A percentile compares a stretch with the other conserved stretches of the same genome.
phyloP scores from a whole-genome alignment of 2,888 invertebrate species.

The Heliconius ismenius region DNA sequence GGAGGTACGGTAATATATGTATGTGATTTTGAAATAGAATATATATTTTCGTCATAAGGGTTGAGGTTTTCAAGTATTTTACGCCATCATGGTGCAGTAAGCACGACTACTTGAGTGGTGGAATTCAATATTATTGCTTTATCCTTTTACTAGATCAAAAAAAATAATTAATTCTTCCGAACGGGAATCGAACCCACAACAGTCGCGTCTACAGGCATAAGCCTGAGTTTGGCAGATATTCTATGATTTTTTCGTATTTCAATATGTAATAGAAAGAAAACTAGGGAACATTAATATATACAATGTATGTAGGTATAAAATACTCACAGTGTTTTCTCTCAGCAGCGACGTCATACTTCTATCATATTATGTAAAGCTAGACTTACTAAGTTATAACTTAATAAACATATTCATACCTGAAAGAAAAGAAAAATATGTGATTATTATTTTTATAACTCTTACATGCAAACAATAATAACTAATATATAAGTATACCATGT shows the following conservation, averaged over 20 bases:
- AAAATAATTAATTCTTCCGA: too few species aligned
- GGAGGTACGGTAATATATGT: neutral
- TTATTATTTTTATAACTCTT: neutral
- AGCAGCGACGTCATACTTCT: neutral
- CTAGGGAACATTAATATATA: neutral
- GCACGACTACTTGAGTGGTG: too few species aligned
- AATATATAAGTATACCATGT: neutral
- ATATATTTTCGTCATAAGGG: too few species aligned
- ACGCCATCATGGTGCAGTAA: too few species aligned
- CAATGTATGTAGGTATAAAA: neutral
- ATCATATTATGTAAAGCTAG: neutral
- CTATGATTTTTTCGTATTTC: too few species aligned
- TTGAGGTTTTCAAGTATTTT: too few species aligned
- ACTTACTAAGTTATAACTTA: neutral
- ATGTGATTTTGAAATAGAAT: neutral
- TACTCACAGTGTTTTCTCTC: neutral
- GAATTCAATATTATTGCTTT: too few species aligned
- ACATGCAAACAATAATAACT: neutral
- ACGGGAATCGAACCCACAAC: too few species aligned
- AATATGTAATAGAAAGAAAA: too few species aligned
- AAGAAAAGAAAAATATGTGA: neutral
- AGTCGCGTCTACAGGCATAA: too few species aligned
- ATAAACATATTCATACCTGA: constrained; percentile 3
- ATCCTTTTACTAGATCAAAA: too few species aligned
- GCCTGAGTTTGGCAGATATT: too few species aligned